Evolutionary conservation across 2,797 vertebrate genomes (phyloP).

Genomic region (Emys orbicularis): DNA sequence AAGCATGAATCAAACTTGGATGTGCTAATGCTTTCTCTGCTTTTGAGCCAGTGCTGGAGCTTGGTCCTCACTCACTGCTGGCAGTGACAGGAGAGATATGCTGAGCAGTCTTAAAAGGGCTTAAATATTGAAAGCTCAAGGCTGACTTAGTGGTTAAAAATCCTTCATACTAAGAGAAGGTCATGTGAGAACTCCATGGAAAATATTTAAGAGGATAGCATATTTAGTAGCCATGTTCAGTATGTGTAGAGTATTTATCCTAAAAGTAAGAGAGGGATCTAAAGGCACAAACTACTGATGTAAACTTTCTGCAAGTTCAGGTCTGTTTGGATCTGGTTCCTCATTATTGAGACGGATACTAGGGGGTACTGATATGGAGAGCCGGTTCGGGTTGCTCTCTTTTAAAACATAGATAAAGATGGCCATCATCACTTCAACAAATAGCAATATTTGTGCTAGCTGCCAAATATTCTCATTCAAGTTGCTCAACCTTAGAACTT

Average conservation of each 20-base stretch:
- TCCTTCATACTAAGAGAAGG: not conserved
- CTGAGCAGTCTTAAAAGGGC: not conserved
- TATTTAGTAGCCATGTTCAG: not conserved
- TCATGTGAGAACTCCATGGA: not conserved
- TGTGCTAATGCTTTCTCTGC: not conserved
- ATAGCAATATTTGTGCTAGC: not conserved
- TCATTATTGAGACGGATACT: not conserved
- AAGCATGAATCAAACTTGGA: not conserved
- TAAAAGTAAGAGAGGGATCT: conserved; percentile 12
- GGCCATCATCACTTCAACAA: not conserved
- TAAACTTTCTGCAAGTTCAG: conserved; percentile 29
- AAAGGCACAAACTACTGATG: conserved; percentile 18
- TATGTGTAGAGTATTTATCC: conserved; percentile 35
- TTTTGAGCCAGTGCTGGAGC: not conserved
- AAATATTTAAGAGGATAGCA: not conserved
- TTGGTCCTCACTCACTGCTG: not conserved
- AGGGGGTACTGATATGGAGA: not conserved
- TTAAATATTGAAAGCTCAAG: not conserved
- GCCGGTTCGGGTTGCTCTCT: accelerated
- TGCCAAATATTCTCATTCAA: not conserved
- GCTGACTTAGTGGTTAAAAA: not conserved
- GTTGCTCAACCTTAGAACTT: not conserved
- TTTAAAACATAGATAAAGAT: not conserved
- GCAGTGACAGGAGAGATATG: not conserved
- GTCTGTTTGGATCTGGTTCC: not conserved